Conservation (phyloP, 2,797 vertebrate species). For the Thripadectes ignobilis region DNA sequence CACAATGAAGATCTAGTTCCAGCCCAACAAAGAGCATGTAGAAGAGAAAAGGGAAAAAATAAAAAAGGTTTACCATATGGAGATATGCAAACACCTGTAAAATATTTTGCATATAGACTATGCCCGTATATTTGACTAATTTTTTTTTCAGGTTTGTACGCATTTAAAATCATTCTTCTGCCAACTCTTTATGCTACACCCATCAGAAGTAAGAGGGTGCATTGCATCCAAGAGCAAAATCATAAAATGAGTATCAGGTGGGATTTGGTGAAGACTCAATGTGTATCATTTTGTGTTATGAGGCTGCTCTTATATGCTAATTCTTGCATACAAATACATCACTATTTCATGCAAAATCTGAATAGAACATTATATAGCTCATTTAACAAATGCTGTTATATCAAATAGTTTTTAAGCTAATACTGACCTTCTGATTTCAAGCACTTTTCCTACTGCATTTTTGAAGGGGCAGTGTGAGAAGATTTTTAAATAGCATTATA, state of each 20-base stretch:
- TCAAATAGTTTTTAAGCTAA: conserved; percentile 21
- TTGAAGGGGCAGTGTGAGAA: not conserved
- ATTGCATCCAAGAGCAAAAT: conserved; percentile 72
- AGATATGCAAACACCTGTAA: conserved; percentile 62
- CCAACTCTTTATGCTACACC: conserved; percentile 36
- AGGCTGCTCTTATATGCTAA: conserved; percentile 64
- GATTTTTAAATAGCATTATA: conserved; percentile 4
- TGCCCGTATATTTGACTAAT: conserved; percentile 70
- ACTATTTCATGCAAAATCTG: conserved; percentile 8
- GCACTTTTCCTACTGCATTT: conserved; percentile 25
- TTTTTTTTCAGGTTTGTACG: conserved; percentile 80
- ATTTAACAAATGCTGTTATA: conserved; percentile 38
- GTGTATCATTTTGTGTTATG: conserved; percentile 70
- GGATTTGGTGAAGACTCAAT: conserved; percentile 73
- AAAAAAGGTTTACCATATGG: not conserved
- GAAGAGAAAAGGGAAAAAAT: not conserved
- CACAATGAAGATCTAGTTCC: conserved; percentile 30
- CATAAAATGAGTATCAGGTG: conserved; percentile 77
- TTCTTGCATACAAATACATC: conserved; percentile 11
- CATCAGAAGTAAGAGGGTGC: conserved; percentile 74
- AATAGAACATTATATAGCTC: conserved; percentile 6
- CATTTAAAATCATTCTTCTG: conserved; percentile 60
- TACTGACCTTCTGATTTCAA: conserved; percentile 24
- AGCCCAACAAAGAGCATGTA: conserved; percentile 58
- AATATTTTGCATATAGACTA: conserved; percentile 71